Base-by-base conservation (phyloP, 1,140 invertebrate genomes). In the Trachymyrmex cornetzi region DNA sequence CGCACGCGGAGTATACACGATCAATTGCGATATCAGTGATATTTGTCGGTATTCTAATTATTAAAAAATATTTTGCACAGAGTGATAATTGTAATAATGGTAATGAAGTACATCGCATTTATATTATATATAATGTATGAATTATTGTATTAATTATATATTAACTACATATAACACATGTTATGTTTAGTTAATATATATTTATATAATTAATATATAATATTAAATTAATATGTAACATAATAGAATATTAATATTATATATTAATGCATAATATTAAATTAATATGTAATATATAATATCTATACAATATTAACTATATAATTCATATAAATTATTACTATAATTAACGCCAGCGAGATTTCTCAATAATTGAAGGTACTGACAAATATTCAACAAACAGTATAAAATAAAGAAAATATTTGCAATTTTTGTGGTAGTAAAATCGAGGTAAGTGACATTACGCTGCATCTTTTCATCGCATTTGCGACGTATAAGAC, bases 11-110 rank as follows among this genome's bases (percentile, higher is more conserved):
- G 9, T 66, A 44, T 38, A 9, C 7, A 55, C 27, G 9, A 11
- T 22, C 22, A 14, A 44, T 66, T 11, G 55, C 19, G n/a, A 64
- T 34, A 6, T 55, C 12, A 74, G 9, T 16, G 24, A 75, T 48
- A 27, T 66, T 66, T 50, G 12, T 34, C 24, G 19, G 3, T 48
- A 59, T 34, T 4, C 0, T 11, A n/a, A 48, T 44, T 77, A 44
- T 79, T 64, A n/a, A 79, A 79, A 64, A 48, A 57, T 34, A 34
- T 27, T 5, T 44, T 34, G 22, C 22, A 63, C n/a, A 27, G 16
- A 57, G 3, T 19, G 38, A 4, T 19, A 61, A 24, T 24, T 11
- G 0, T 27, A 61, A 19, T 1, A 5, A 44, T 27, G 27, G 14
- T 66, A 5, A 11, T 12, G 1, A 63, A 77, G 24, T 57, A 30